phyloP scores from a whole-genome alignment of 2,888 invertebrate genomes.

The Thyatira batis region DNA sequence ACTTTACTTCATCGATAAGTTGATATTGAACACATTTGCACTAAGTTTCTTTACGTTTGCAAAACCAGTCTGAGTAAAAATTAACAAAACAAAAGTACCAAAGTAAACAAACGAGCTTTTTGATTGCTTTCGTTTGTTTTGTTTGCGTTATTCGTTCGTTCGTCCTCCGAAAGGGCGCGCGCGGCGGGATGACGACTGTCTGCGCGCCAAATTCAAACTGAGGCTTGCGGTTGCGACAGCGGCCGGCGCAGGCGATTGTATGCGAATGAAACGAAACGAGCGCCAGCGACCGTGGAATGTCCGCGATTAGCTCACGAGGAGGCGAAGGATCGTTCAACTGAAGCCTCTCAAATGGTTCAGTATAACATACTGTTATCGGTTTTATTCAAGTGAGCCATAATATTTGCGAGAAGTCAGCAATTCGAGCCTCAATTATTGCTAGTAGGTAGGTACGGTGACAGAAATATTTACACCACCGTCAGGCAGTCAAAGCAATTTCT shows the following conservation, averaged over 20 bases:
- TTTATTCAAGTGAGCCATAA: constrained; percentile 28
- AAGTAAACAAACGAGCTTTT: constrained; percentile 49
- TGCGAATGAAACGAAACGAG: constrained; percentile 1
- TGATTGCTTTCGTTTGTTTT: constrained; percentile 30
- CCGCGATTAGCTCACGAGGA: not conserved
- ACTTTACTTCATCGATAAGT: constrained; percentile 14
- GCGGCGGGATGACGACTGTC: constrained; percentile 45
- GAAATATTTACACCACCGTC: not conserved
- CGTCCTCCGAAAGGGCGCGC: constrained; percentile 50
- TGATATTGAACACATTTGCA: constrained; percentile 26
- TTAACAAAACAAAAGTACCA: constrained; percentile 54
- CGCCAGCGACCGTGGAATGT: constrained; percentile 4
- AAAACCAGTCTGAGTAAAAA: constrained; percentile 38
- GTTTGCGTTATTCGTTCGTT: constrained; percentile 14
- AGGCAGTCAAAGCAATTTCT: not conserved
- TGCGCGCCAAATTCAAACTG: constrained; percentile 78
- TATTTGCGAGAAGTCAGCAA: constrained; percentile 28
- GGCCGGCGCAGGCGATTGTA: constrained; percentile 10
- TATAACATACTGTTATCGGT: constrained; percentile 21
- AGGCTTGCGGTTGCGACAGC: constrained; percentile 19
- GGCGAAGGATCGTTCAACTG: constrained; percentile 7
- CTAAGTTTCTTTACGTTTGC: constrained; percentile 22
- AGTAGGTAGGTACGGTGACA: not conserved
- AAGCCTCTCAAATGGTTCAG: constrained; percentile 35
- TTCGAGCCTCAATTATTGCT: constrained; percentile 1